Evolutionary conservation across 2,113 vertebrate genomes (phyloP), one percentile per base, ranked within the genome.

Genomic region (Sitta europaea): DNA sequence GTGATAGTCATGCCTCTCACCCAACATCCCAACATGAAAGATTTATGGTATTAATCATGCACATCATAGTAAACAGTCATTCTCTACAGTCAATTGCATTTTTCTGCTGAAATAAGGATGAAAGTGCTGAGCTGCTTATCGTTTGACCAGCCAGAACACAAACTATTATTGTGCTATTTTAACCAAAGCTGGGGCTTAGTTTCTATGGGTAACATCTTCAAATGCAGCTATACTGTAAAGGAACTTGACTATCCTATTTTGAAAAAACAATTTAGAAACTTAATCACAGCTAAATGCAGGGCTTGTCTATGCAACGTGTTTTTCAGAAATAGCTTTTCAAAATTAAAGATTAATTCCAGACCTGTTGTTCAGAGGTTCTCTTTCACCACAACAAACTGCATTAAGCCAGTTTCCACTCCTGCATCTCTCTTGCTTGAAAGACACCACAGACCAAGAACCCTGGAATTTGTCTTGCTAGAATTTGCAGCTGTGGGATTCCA

Each of bases 21-120:
- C 73, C 68, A 78, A 84, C 88, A 92, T 62, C 59, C 80, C 73
- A 51, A 90, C 83, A 83, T 94, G 95, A 94, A 94, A 88, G 82
- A 86, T 92, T 92, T 92, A 92, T 65, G 67, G 86, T 80, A 92
- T 86, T 97, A 96, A 96, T 94, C 96, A 94, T 45, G 61, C 79
- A 75, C 73, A 71, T 88, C 65, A 86, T 87, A 95, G 91, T 94
- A 79, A 94, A 92, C 81, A 96, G 53, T 66, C 87, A 86, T 89
- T 95, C 83, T 92, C 65, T 84, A 79, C 88, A 89, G 83, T 84
- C 73, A 7, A 80, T 80, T 88, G 75, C 71, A 92, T 95, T 95
- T 96, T 94, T 88, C 80, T 83, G 80, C 73, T 82, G 80, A 88
- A 96, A 95, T 83, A 92, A 87, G 58, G 90, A 94, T 94, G 74